Evolutionary conservation across 2,797 vertebrate genomes (phyloP), one percentile per base, ranked within the genome.

Genomic region (Telmatherina bonti): DNA sequence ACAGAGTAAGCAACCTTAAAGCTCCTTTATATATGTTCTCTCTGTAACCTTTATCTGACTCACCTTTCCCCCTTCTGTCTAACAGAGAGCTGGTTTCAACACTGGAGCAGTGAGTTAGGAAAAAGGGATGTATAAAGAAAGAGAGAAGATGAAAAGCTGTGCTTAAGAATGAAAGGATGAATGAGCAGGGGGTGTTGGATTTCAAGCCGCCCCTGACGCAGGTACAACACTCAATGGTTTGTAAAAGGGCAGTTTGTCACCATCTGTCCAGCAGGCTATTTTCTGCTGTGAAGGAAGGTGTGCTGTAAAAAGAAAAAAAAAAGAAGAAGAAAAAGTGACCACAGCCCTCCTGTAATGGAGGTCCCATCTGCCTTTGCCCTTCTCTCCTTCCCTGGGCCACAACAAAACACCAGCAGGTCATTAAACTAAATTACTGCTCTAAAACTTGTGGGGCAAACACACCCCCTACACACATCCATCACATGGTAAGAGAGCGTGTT

Each of bases 391-490:
- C 69, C 69, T 60, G 67, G 65, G 62, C 66, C 64, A 30, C 80
- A 74, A 70, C 43, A 72, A 77, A 71, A 79, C 72, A 43, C 56
- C 67, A 84, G n/a, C 0, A 45, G 88, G 74, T 86, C 90, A 92
- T 91, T 92, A 88, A 90, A 85, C 61, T 76, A 81, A 88, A 91
- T 89, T 82, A 88, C 87, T 82, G 75, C 82, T 83, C 62, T 86
- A 79, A 86, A 92, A 90, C 68, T 73, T 87, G 68, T 74, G 76
- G 47, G 67, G 81, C 70, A 57, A 27, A 22, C 67, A 65, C 51
- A 43, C 67, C 72, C 74, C 55, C 43, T 62, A 75, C 82, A 85
- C 74, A 72, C 81, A 89, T 91, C 70, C 70, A 86, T 93, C 86
- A 84, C 64, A 6, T 43, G 62, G 51, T 18, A 45, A 83, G 63